These are phyloP conservation scores for Paedocypris sp. DNA, from an alignment of 2,113 vertebrate genomes.

Conservation along the genomic window DNA sequence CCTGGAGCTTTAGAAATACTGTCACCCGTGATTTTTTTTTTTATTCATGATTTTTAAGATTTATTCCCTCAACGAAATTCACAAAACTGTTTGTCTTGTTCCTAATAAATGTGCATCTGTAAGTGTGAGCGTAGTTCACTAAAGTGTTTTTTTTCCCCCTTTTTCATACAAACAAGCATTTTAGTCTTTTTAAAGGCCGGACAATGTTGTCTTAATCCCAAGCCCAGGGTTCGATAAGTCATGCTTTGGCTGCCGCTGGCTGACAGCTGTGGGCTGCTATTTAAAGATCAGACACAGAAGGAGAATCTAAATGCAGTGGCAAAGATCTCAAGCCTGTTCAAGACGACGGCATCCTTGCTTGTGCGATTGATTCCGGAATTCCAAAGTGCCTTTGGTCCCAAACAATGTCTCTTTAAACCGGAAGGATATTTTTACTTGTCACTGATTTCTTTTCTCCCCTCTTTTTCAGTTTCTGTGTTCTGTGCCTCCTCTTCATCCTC, in stretches of 20 bases:
- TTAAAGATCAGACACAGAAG: slow-evolving; percentile 22
- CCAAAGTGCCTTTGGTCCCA: slow-evolving; percentile 5
- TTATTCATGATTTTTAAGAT: background rate
- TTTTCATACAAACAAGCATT: background rate
- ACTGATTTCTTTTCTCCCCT: background rate
- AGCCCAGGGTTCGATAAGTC: slow-evolving; percentile 18
- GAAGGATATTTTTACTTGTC: background rate
- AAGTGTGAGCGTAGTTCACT: too few relatives aligned
- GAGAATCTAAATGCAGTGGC: slow-evolving; percentile 5
- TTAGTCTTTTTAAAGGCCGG: background rate
- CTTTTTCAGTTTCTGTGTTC: background rate
- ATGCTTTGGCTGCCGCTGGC: slow-evolving; percentile 13
- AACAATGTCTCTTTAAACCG: slow-evolving; percentile 5
- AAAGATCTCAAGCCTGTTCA: slow-evolving; percentile 16
- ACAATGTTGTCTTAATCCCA: background rate
- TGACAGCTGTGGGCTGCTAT: slow-evolving; percentile 22
- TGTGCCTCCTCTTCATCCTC: too few relatives aligned
- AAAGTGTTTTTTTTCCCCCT: too few relatives aligned
- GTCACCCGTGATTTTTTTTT: background rate
- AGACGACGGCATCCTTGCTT: slow-evolving; percentile 1
- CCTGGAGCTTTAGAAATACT: background rate
- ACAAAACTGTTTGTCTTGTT: too few relatives aligned
- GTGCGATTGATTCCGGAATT: background rate
- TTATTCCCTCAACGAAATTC: too few relatives aligned
- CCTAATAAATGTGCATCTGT: too few relatives aligned